Conservation (phyloP, 53 echinoderm and acorn worm species). For the Actinopyga echinites region DNA sequence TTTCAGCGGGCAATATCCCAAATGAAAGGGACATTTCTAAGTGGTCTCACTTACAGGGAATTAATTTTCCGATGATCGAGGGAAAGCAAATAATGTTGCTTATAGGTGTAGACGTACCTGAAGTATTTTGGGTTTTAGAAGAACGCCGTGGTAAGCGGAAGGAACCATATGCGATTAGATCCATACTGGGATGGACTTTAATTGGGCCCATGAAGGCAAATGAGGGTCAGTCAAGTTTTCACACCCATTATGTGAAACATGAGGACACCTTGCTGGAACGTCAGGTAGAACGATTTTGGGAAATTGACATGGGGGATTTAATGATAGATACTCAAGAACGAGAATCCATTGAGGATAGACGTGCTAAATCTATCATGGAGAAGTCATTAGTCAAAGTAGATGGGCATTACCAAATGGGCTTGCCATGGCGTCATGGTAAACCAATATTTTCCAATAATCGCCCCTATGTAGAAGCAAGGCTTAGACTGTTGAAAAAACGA, state of each 20-base stretch:
- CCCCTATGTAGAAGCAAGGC: conserved; percentile 10
- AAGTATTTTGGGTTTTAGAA: conserved; percentile 45
- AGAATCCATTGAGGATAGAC: conserved; percentile 21
- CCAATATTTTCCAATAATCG: conserved; percentile 22
- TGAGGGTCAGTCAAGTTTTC: neutral
- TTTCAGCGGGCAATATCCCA: conserved; percentile 26
- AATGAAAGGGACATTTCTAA: neutral
- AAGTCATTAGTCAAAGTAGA: neutral
- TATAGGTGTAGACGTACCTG: conserved; percentile 32
- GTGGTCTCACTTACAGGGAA: conserved; percentile 38
- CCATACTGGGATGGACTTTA: conserved; percentile 43
- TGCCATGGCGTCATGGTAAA: conserved; percentile 29
- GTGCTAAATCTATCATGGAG: neutral
- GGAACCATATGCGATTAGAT: conserved; percentile 29
- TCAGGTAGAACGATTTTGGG: conserved; percentile 34
- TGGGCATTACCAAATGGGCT: conserved; percentile 45
- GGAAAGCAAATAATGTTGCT: neutral
- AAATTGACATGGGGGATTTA: conserved; percentile 13
- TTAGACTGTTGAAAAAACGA: conserved; percentile 4
- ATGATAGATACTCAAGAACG: conserved; percentile 10
- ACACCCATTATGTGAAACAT: neutral
- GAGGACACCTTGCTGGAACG: conserved; percentile 2
- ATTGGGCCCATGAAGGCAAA: neutral
- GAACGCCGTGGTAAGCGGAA: conserved; percentile 23
- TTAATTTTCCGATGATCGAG: conserved; percentile 15